Base-by-base conservation (phyloP, 2,113 vertebrate species). In the Ctenodactylus gundi region DNA sequence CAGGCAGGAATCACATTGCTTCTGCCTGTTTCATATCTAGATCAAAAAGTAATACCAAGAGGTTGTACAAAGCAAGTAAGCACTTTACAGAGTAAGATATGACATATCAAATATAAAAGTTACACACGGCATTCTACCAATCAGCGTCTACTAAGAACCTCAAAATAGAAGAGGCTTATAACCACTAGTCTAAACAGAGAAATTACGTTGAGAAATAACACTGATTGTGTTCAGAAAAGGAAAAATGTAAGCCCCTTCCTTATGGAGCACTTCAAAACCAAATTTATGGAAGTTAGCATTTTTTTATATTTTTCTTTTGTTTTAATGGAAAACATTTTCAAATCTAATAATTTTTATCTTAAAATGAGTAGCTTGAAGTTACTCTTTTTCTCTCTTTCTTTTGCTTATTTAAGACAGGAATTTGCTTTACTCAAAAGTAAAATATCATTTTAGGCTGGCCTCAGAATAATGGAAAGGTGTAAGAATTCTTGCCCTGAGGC, bases 1-100 rank as follows among this genome's bases (percentile, higher is more conserved):
- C 90, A 76, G 62, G 91, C 84, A 98, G 90, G 93, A 97, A 86
- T 90, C 93, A 83, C 73, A 83, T 83, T 95, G 78, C 91, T 98
- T 96, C 94, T 98, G 96, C 97, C 97, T 98, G 97, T 36, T 98
- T 97, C 95, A 90, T 97, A 96, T 97, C 96, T 97, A 97, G 76
- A 84, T 92, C 86, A 95, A 92, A 97, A 96, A 70, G 88, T 49
- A 90, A 75, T 49, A 73, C n/a, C 11, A 81, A 96, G 88, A 91
- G 82, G 62, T 53, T 72, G 4, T 81, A 77, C 93, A 97, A 93
- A 95, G 80, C 88, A 94, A 96, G 93, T 1, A 85, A 95, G 85
- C 0, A 10, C 62, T 97, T 97, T 93, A 78, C 95, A 96, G 88
- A n/a, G 3, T 53, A 96, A 94, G 58, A 90, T 70, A 91, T 44